A percentile compares a stretch with the other conserved stretches of the same genome.
Conservation (phyloP, 2,797 vertebrate genomes). For the Thunnus albacares region DNA sequence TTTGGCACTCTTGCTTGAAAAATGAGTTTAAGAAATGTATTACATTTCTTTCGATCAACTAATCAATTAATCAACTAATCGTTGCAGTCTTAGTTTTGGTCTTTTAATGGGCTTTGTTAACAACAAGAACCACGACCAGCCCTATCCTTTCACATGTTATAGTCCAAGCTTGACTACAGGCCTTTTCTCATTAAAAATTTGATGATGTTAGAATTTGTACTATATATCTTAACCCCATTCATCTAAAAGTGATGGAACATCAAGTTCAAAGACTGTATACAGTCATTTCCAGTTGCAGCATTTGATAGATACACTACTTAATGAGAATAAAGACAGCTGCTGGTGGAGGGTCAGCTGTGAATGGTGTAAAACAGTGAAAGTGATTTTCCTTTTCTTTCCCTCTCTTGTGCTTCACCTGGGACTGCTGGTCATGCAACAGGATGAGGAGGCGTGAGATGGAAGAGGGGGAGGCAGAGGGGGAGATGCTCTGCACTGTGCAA, state of each 20-base stretch:
- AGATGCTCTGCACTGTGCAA: slow-evolving; percentile 85
- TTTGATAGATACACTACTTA: not conserved
- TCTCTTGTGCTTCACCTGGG: slow-evolving; percentile 75
- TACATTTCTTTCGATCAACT: too few relatives aligned
- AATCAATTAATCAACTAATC: too few relatives aligned
- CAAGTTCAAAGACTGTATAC: not conserved
- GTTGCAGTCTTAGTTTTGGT: not conserved
- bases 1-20: not conserved
- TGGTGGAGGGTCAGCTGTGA: not conserved
- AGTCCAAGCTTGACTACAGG: not conserved
- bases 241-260: not conserved
- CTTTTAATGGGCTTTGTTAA: not conserved
- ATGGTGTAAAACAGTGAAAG: not conserved
- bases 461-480: slow-evolving; percentile 64
- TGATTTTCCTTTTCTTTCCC: not conserved
- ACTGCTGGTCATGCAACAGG: slow-evolving; percentile 81
- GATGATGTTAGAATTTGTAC: not conserved
- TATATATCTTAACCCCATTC: not conserved
- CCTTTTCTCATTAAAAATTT: not conserved
- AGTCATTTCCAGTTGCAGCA: not conserved
- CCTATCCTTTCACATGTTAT: not conserved
- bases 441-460: slow-evolving; percentile 81
- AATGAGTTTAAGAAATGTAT: too few relatives aligned
- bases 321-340: not conserved
- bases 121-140: not conserved